phyloP scores from a whole-genome alignment of 2,888 invertebrate species.

The Andrena hattorfiana region DNA sequence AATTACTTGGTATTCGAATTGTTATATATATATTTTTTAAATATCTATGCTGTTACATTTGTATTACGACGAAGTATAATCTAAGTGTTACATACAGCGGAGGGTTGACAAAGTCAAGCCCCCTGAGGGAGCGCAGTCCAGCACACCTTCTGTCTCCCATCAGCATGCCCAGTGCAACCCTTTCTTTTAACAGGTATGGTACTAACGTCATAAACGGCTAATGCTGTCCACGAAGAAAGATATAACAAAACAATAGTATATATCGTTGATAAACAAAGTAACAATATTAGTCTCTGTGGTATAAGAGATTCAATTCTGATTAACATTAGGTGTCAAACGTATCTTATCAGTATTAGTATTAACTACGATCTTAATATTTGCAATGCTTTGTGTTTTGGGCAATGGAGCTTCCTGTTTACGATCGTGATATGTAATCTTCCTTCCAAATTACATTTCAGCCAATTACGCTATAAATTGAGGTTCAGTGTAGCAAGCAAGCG shows the following conservation, averaged over 20 bases:
- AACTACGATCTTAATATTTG: background rate
- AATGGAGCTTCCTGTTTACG: conserved; percentile 50
- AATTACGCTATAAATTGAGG: conserved; percentile 16
- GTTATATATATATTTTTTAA: background rate
- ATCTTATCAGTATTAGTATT: conserved; percentile 17
- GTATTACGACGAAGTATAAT: conserved; percentile 59
- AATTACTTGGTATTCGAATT: background rate
- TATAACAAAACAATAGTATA: conserved; percentile 17
- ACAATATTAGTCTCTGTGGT: background rate
- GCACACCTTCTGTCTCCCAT: conserved; percentile 87
- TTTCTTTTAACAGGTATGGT: conserved; percentile 87
- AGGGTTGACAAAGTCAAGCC: conserved; percentile 81
- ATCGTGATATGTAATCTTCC: conserved; percentile 13
- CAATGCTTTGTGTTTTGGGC: conserved; percentile 40
- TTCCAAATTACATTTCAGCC: background rate
- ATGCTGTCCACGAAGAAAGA: conserved; percentile 18
- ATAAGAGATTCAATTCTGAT: conserved; percentile 16
- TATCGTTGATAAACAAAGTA: conserved; percentile 8
- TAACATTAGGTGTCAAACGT: conserved; percentile 15
- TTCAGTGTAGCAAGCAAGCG: conserved; percentile 30
- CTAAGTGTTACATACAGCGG: conserved; percentile 81
- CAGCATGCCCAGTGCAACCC: conserved; percentile 86
- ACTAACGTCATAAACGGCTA: conserved; percentile 63
- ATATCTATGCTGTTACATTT: background rate
- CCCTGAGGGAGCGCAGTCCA: conserved; percentile 83